phyloP scores from a whole-genome alignment of 2,888 invertebrate genomes.

The Euzetes globulus region DNA sequence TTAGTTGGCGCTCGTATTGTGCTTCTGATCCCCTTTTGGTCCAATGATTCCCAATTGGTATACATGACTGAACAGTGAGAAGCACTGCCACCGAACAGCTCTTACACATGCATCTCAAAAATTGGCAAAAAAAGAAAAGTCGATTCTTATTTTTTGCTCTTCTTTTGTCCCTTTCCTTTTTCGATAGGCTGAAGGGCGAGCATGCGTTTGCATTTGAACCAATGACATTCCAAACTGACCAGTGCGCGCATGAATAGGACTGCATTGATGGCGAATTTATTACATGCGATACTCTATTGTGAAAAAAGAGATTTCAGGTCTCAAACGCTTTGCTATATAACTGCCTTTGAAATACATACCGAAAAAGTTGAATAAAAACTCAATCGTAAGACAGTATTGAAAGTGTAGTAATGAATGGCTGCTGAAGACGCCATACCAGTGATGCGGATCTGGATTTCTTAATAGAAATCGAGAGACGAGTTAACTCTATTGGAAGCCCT shows the following conservation, averaged over 20 bases:
- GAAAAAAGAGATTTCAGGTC: neutral
- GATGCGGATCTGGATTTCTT: neutral
- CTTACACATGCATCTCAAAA: neutral
- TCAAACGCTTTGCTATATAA: neutral
- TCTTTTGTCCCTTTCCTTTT: conserved; percentile 26
- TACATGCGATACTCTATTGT: neutral
- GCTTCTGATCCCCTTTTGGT: conserved; percentile 31
- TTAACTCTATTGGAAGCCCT: conserved; percentile 28
- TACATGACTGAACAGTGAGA: conserved; percentile 28
- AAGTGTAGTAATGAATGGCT: neutral
- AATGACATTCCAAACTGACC: conserved; percentile 31
- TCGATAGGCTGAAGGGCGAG: conserved; percentile 27
- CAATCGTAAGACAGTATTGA: conserved; percentile 4
- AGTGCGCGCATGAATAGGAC: conserved; percentile 26
- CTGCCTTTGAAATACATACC: neutral
- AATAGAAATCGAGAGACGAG: conserved; percentile 23
- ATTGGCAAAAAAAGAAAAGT: conserved; percentile 20
- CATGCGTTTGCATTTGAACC: conserved; percentile 24
- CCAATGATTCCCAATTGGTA: conserved; percentile 30
- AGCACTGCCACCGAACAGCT: conserved; percentile 13
- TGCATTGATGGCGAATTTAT: conserved; percentile 9
- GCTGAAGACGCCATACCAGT: neutral
- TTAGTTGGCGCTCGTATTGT: conserved; percentile 17
- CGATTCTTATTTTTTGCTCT: conserved; percentile 1
- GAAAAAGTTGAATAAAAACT: neutral